A percentile compares a stretch with the other conserved stretches of the same genome.
These are phyloP conservation scores for Bujurquina vittata DNA, from an alignment of 2,113 vertebrate genomes.

Conservation along the genomic window DNA sequence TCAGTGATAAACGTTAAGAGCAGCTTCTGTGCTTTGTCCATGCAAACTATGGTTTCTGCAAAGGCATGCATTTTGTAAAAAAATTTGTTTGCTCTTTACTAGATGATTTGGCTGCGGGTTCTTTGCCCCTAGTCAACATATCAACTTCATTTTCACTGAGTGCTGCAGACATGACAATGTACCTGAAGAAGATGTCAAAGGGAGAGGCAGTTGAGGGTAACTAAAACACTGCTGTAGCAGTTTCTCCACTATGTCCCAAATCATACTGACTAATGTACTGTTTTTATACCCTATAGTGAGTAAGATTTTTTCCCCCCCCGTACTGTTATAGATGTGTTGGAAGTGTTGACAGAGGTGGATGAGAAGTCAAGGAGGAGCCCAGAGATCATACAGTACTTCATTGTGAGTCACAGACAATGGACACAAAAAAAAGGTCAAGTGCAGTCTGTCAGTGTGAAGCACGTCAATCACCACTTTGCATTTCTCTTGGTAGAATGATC, in stretches of 20 bases:
- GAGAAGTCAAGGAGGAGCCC: slow-evolving; percentile 96
- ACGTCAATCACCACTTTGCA: neutral
- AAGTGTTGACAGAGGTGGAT: slow-evolving; percentile 94
- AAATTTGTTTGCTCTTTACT: neutral
- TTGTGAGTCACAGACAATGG: slow-evolving; percentile 81
- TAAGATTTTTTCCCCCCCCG: slow-evolving; percentile 1
- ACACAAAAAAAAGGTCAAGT: neutral
- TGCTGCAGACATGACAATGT: slow-evolving; percentile 88
- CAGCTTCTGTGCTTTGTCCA: neutral
- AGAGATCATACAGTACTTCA: slow-evolving; percentile 95
- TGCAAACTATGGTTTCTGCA: neutral
- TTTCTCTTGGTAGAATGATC: slow-evolving; percentile 83
- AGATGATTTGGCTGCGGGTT: slow-evolving; percentile 88
- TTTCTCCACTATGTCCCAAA: neutral
- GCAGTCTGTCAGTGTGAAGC: neutral
- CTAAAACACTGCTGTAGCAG: neutral
- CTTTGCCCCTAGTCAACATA: slow-evolving; percentile 90
- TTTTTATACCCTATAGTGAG: slow-evolving; percentile 19
- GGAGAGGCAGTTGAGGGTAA: slow-evolving; percentile 94
- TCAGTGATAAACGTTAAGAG: neutral
- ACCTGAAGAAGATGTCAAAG: slow-evolving; percentile 90
- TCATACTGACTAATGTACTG: neutral
- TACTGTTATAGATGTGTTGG: slow-evolving; percentile 86
- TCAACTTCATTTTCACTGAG: slow-evolving; percentile 89
- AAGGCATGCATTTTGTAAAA: neutral